Evolutionary conservation across 1,140 invertebrate species (phyloP), one percentile per base, ranked within the genome.

Genomic region (Drosophila pallidifrons): DNA sequence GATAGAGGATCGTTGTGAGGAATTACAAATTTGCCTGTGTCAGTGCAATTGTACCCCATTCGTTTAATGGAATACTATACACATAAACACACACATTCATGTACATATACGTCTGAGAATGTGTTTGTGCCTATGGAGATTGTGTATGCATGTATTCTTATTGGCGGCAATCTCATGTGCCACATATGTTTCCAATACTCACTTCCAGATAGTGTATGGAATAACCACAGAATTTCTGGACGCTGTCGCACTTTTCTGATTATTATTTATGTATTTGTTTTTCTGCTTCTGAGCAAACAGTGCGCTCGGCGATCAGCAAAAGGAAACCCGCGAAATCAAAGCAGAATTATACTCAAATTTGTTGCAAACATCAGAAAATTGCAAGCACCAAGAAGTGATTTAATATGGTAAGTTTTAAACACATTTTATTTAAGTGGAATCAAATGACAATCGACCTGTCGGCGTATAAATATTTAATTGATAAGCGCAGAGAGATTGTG

Each of bases 201-300:
- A 61, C 64, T 46, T 6, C 52, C 54, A 68, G 38, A 59, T 32
- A 43, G 30, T 55, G 43, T 1, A 58, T 67, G 11, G 43, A 65
- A 65, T 82, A 68, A 64, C 77, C 85, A 70, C 82, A 77, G 43
- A 79, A 77, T 46, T 74, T 70, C 83, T 83, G 76, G 82, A 87
- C 61, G 79, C 51, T 61, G 55, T 64, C 68, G 74, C 59, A 78
- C 58, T 76, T 82, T 67, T 52, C 79, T 88, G 83, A 87, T 87
- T 87, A 87, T 87, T 87, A 88, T 82, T 87, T 87, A 88, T 82
- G 32, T 69, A 51, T 69, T 60, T 69, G 55, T 69, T 60, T 51
- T 38, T 28, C 15, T 58, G 63, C 32, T 20, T 32, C 13, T 46
- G 51, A 73, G 61, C 81, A 88, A 80, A 88, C 83, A 77, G 85